Percentiles rank a stretch among this genome's conserved stretches.
These are phyloP conservation scores for Sternotherus odoratus DNA, from an alignment of 2,797 vertebrate species.

Conservation along the genomic window DNA sequence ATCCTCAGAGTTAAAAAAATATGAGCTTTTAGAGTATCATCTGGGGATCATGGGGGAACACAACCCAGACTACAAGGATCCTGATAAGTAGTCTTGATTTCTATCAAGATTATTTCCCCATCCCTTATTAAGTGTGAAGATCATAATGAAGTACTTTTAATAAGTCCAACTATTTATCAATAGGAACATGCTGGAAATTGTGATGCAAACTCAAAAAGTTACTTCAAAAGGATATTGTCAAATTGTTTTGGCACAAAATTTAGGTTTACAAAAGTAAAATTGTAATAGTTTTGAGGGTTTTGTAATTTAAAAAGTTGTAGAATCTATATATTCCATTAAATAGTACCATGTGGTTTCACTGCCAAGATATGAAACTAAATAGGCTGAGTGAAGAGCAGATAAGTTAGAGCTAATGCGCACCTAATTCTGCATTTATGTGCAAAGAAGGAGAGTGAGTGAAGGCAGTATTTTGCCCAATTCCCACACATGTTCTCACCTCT, in stretches of 20 bases:
- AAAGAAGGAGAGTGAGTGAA: neutral
- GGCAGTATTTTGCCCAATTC: neutral
- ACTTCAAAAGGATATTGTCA: neutral
- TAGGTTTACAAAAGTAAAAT: neutral
- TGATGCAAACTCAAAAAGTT: neutral
- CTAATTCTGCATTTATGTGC: neutral
- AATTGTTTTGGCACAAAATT: neutral
- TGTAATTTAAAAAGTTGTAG: neutral
- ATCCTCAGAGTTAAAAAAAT: neutral
- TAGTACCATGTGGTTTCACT: neutral
- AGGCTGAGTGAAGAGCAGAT: neutral
- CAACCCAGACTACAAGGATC: neutral
- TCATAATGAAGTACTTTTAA: neutral
- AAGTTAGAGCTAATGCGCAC: neutral
- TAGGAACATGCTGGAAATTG: neutral
- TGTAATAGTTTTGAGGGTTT: neutral
- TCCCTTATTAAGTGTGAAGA: neutral
- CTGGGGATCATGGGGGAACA: neutral
- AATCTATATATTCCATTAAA: neutral
- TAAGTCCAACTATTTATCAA: neutral
- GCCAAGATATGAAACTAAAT: neutral
- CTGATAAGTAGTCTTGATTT: accelerated
- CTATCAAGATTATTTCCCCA: neutral
- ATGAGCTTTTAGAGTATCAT: neutral
- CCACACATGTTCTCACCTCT: neutral